These are phyloP conservation scores for Lepus oiostolus DNA, from an alignment of 2,797 vertebrate species.

Conservation along the genomic window DNA sequence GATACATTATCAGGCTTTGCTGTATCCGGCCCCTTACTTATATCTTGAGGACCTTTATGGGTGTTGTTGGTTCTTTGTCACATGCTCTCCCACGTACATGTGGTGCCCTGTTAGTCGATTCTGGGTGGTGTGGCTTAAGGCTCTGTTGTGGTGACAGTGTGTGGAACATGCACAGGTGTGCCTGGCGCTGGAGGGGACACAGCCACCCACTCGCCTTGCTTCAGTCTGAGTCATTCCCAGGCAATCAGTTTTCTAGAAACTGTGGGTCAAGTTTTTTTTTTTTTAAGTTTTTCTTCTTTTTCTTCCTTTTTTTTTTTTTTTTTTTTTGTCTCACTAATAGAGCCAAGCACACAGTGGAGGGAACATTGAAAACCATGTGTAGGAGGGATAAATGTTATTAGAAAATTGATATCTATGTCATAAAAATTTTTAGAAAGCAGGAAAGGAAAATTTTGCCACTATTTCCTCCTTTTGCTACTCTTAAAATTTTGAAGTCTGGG, in stretches of 20 bases:
- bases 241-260: not conserved
- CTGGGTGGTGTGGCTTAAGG: not conserved
- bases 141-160: not conserved
- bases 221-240: not conserved
- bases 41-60: constrained; percentile 37
- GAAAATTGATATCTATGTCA: not conserved
- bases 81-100: not conserved
- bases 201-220: not conserved
- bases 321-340: not conserved
- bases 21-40: not conserved
- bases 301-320: not conserved
- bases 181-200: not conserved
- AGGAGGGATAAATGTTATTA: constrained; percentile 23
- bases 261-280: not conserved
- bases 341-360: not conserved
- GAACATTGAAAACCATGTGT: not conserved
- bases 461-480: not conserved
- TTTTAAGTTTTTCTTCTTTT: too few species aligned
- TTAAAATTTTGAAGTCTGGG: not conserved
- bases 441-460: not conserved
- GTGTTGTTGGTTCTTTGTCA: not conserved
- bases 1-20: not conserved
- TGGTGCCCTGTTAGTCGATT: not conserved
- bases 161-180: not conserved
- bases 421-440: constrained; percentile 19